Conservation (phyloP, 2,888 invertebrate species). For the Nymphalis polychloros region DNA sequence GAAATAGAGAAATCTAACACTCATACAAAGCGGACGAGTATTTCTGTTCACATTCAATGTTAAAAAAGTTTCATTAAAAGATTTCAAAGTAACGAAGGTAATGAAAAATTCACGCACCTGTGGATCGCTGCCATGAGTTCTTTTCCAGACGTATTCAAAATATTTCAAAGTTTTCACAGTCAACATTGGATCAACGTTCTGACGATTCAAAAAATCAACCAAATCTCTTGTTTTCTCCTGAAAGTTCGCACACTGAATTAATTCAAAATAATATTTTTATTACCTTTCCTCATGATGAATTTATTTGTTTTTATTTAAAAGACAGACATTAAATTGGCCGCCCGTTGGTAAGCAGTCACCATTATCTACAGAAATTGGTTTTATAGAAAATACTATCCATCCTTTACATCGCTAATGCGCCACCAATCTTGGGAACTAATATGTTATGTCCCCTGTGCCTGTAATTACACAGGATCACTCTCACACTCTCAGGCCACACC, state of each 20-base stretch:
- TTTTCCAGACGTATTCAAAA: conserved; percentile 79
- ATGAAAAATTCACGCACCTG: conserved; percentile 55
- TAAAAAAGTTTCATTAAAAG: conserved; percentile 9
- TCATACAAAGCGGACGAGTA: background rate
- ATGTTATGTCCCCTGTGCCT: too few species aligned
- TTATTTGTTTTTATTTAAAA: too few species aligned
- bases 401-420: too few species aligned
- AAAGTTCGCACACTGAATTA: conserved; percentile 50
- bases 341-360: too few species aligned
- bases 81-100: conserved; percentile 4
- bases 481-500: too few species aligned
- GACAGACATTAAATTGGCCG: too few species aligned
- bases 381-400: too few species aligned
- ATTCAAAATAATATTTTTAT: conserved; percentile 32
- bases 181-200: conserved; percentile 68
- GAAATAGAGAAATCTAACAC: background rate
- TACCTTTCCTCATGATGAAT: conserved; percentile 48
- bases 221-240: conserved; percentile 74
- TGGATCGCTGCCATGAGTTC: conserved; percentile 75
- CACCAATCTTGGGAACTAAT: too few species aligned
- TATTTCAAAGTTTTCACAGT: conserved; percentile 72
- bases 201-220: conserved; percentile 71
- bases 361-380: too few species aligned
- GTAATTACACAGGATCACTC: too few species aligned
- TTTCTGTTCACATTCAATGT: background rate